Evolutionary conservation across 2,888 invertebrate species (phyloP).

Genomic region (Pyrochroa serraticornis): DNA sequence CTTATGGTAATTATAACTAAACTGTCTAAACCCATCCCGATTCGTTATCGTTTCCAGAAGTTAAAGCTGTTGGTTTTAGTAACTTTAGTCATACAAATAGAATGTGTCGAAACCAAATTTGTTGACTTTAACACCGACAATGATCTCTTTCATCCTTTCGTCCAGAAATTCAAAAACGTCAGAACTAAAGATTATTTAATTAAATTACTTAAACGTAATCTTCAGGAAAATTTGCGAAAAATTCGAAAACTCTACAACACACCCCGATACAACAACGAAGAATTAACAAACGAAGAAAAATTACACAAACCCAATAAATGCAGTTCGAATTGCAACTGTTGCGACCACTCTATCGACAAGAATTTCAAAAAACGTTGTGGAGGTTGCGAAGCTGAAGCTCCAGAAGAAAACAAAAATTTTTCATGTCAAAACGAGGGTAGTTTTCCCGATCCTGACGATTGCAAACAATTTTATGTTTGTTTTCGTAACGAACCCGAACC

Average conservation of each 20-base stretch:
- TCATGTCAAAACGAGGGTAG: conserved; percentile 17
- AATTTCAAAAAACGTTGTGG: conserved; percentile 12
- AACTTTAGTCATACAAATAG: background rate
- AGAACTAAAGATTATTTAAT: conserved; percentile 17
- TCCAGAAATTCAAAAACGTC: conserved; percentile 17
- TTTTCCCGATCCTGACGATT: conserved; percentile 18
- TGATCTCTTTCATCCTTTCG: conserved; percentile 16
- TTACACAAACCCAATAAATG: conserved; percentile 6
- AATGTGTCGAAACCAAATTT: conserved; percentile 16
- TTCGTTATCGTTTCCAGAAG: background rate
- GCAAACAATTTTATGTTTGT: conserved; percentile 21
- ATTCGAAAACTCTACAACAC: conserved; percentile 8
- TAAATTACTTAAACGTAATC: conserved; percentile 19
- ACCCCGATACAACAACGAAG: background rate
- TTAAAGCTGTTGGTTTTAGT: conserved; percentile 2
- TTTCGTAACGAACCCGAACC: conserved; percentile 14
- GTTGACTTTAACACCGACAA: conserved; percentile 17
- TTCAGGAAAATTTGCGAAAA: conserved; percentile 13
- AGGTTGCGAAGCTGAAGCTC: background rate
- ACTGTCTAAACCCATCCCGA: background rate
- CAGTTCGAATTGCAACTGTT: conserved; percentile 9
- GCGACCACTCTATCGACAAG: background rate
- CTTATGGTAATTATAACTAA: background rate
- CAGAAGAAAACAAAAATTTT: conserved; percentile 3
- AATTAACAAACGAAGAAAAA: background rate